A percentile compares a stretch with the other conserved stretches of the same genome.
phyloP scores from a whole-genome alignment of 2,797 vertebrate genomes.

The Microctenopoma lineatum region DNA sequence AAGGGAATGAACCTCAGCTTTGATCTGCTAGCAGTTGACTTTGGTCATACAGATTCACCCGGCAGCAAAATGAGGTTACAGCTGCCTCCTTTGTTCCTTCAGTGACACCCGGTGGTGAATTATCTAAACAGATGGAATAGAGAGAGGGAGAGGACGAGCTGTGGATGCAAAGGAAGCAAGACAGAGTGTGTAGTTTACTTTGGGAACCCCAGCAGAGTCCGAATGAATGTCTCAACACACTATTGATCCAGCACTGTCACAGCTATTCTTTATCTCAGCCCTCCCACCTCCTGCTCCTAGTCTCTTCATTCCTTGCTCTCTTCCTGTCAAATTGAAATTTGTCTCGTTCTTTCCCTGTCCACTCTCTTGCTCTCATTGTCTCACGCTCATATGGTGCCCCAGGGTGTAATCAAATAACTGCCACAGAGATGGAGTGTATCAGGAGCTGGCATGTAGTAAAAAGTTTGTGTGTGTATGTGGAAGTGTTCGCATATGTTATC shows the following conservation, averaged over 20 bases:
- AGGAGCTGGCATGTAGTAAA: conserved; percentile 41
- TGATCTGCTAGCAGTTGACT: conserved; percentile 26
- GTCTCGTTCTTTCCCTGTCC: not conserved
- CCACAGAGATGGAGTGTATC: conserved; percentile 66
- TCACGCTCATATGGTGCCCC: conserved; percentile 46
- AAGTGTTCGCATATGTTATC: not conserved
- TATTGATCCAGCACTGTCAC: conserved; percentile 62
- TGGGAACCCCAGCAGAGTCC: conserved; percentile 46
- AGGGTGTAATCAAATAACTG: conserved; percentile 68
- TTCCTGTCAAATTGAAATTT: conserved; percentile 59
- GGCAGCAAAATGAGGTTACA: conserved; percentile 7
- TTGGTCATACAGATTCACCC: conserved; percentile 6
- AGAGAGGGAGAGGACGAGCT: conserved; percentile 10
- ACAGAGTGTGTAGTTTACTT: conserved; percentile 35
- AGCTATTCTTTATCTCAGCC: conserved; percentile 47
- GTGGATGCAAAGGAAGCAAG: conserved; percentile 23
- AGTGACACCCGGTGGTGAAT: conserved; percentile 51
- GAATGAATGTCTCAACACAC: conserved; percentile 64
- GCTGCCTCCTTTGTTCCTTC: conserved; percentile 32
- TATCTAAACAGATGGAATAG: conserved; percentile 6
- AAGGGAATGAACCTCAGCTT: conserved; percentile 26
- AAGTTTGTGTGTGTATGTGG: conserved; percentile 25
- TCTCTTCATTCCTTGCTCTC: conserved; percentile 52
- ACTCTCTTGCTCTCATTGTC: conserved; percentile 30
- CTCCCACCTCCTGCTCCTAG: conserved; percentile 20